Percentiles rank a stretch among this genome's conserved stretches.
Conservation (phyloP, 2,888 invertebrate genomes). For the Timema cristinae region DNA sequence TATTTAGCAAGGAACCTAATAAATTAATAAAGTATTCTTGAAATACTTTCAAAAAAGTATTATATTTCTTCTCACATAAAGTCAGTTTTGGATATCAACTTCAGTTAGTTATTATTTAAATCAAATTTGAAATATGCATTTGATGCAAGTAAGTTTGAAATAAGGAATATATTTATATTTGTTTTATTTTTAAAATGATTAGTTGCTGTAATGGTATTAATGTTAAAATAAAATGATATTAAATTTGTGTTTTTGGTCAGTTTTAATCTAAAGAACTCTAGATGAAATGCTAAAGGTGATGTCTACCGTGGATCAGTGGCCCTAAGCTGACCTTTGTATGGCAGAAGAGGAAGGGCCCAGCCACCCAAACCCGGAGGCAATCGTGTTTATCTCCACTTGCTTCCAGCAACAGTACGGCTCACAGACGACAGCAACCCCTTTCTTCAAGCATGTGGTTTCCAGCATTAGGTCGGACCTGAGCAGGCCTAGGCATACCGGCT, state of each 20-base stretch:
- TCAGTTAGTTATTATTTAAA: neutral
- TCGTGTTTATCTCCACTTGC: conserved; percentile 97
- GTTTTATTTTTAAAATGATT: no score
- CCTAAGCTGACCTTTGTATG: conserved; percentile 73
- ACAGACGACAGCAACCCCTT: neutral
- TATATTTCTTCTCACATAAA: neutral
- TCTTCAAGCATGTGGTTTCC: conserved; percentile 51
- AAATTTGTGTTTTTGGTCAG: no score
- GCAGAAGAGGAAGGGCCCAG: conserved; percentile 70
- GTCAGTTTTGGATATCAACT: neutral
- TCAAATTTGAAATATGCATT: neutral
- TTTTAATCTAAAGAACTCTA: no score
- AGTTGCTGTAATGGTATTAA: no score
- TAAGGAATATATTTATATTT: no score
- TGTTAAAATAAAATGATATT: no score
- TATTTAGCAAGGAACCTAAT: no score
- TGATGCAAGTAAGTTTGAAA: no score
- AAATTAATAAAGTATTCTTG: no score
- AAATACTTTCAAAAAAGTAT: no score
- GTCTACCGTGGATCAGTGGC: no score
- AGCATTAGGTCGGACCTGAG: conserved; percentile 91
- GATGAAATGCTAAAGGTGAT: no score
- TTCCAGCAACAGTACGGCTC: conserved; percentile 73
- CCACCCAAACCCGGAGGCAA: conserved; percentile 94
- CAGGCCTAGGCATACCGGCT: conserved; percentile 78